Percentiles rank a stretch among this genome's conserved stretches.
phyloP scores from a whole-genome alignment of 2,888 invertebrate genomes.

The Lasioglossum leucozonium region DNA sequence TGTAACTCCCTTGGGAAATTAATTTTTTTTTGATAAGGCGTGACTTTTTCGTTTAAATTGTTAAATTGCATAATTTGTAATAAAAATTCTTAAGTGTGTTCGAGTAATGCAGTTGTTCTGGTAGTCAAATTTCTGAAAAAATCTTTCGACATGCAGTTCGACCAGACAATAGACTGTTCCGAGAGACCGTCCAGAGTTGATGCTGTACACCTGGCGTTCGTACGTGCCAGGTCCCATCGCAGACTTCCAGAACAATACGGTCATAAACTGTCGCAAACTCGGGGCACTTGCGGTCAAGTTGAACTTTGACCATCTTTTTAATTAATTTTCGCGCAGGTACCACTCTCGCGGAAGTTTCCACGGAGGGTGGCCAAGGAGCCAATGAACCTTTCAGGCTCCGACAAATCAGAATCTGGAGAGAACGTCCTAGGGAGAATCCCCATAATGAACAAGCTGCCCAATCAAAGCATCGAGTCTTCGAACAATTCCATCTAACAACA shows the following conservation, averaged over 20 bases:
- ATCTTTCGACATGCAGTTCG: neutral
- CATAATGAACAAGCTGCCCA: neutral
- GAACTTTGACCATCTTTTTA: neutral
- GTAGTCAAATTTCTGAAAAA: neutral
- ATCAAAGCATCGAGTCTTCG: neutral
- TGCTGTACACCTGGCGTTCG: neutral
- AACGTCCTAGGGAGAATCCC: neutral
- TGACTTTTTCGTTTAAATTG: too few species aligned
- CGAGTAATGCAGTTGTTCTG: too few species aligned
- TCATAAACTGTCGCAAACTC: conserved; percentile 8
- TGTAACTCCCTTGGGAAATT: too few species aligned
- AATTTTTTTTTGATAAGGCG: too few species aligned
- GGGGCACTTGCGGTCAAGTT: conserved; percentile 1
- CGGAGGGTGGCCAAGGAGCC: neutral
- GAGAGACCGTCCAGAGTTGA: neutral
- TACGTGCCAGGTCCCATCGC: neutral
- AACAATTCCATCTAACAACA: neutral
- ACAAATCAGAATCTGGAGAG: neutral
- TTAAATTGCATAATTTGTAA: too few species aligned
- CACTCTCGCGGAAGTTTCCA: neutral
- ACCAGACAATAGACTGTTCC: neutral
- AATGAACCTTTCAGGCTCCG: neutral
- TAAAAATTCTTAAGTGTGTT: too few species aligned
- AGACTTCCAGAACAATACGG: neutral
- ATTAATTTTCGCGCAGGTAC: neutral